A percentile compares a stretch with the other conserved stretches of the same genome.
These are phyloP conservation scores for Drosophila monieri DNA, from an alignment of 2,888 invertebrate genomes.

Conservation along the genomic window DNA sequence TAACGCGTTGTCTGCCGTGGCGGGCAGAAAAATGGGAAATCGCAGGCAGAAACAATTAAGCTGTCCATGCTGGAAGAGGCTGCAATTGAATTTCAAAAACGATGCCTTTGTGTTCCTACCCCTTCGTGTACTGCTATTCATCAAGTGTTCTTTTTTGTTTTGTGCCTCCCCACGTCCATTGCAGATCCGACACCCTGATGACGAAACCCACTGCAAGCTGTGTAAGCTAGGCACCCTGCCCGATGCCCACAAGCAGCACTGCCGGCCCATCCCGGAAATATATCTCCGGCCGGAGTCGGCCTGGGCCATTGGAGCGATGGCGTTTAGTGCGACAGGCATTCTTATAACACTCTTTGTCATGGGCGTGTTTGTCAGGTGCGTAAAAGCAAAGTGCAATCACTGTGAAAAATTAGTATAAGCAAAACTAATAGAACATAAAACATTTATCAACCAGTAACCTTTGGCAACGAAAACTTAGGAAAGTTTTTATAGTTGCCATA, in stretches of 20 bases:
- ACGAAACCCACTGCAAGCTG: slow-evolving; percentile 92
- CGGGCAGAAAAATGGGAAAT: slow-evolving; percentile 5
- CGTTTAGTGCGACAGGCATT: slow-evolving; percentile 93
- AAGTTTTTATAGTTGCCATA: not conserved
- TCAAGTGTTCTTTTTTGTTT: slow-evolving; percentile 16
- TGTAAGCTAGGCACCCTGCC: slow-evolving; percentile 94
- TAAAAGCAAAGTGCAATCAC: not conserved
- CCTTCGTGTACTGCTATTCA: slow-evolving; percentile 19
- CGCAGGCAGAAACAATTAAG: slow-evolving; percentile 22
- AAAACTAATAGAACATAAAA: not conserved
- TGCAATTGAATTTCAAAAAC: slow-evolving; percentile 43
- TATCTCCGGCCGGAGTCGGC: slow-evolving; percentile 92
- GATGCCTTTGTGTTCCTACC: slow-evolving; percentile 4
- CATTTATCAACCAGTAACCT: not conserved
- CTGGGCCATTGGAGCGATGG: slow-evolving; percentile 97
- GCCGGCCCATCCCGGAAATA: slow-evolving; percentile 91
- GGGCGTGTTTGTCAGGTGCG: slow-evolving; percentile 89
- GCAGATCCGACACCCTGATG: slow-evolving; percentile 91
- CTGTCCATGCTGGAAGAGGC: slow-evolving; percentile 16
- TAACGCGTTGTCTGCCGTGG: slow-evolving; percentile 21
- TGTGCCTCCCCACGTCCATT: slow-evolving; percentile 36
- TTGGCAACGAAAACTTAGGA: not conserved
- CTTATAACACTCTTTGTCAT: slow-evolving; percentile 91
- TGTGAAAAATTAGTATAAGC: not conserved
- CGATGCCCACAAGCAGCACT: slow-evolving; percentile 89